Evolutionary conservation across 2,797 vertebrate species (phyloP).

Genomic region (Malurus splendens): DNA sequence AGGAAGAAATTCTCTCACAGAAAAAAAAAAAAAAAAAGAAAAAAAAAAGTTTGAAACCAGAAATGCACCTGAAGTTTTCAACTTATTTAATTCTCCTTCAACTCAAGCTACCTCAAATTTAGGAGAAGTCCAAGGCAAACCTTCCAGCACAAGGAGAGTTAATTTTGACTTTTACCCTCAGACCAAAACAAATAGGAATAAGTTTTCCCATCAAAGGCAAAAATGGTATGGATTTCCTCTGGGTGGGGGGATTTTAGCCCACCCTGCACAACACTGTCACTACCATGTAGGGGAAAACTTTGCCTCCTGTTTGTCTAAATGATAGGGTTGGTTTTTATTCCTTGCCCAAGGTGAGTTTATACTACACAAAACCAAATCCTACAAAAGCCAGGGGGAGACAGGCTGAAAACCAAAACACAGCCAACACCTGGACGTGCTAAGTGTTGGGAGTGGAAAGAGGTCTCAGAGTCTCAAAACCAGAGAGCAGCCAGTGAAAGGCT

Average conservation of each 20-base stretch:
- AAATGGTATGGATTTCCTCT: background rate
- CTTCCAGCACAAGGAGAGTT: background rate
- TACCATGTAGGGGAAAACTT: background rate
- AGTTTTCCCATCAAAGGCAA: background rate
- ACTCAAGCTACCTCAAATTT: background rate
- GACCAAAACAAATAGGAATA: background rate
- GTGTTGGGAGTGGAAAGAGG: background rate
- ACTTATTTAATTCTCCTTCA: background rate
- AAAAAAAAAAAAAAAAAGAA: background rate
- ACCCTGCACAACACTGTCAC: background rate
- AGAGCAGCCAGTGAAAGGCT: background rate
- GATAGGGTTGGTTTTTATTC: background rate
- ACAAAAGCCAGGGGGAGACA: conserved; percentile 3
- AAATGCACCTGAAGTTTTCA: background rate
- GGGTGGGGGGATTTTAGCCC: background rate
- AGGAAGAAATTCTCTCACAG: background rate
- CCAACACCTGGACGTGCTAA: background rate
- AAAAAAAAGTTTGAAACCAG: background rate
- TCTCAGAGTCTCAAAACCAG: background rate
- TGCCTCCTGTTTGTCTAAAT: background rate
- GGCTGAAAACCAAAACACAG: conserved; percentile 8
- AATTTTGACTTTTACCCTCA: background rate
- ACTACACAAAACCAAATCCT: conserved; percentile 35
- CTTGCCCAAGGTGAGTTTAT: background rate
- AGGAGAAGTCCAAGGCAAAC: background rate